phyloP scores from a whole-genome alignment of 2,888 invertebrate species.

The Apamea sordens region DNA sequence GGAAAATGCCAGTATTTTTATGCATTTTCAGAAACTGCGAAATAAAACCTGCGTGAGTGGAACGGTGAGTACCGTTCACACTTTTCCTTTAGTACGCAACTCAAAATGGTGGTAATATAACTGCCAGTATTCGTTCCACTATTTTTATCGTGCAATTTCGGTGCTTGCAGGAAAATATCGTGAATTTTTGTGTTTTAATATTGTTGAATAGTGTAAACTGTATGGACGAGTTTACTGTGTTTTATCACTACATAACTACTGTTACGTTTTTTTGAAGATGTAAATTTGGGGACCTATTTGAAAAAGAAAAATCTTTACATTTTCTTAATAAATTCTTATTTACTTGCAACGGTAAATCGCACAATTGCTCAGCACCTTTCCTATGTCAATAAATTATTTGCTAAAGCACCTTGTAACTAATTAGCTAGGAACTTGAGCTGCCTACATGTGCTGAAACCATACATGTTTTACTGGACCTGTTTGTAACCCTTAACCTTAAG shows the following conservation, averaged over 20 bases:
- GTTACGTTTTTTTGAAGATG: no score
- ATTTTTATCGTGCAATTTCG: slow-evolving; percentile 53
- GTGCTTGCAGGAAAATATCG: slow-evolving; percentile 43
- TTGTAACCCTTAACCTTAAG: slow-evolving; percentile 14
- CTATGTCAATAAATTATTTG: slow-evolving; percentile 28
- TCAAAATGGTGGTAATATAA: slow-evolving; percentile 58
- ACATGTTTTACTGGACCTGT: slow-evolving; percentile 36
- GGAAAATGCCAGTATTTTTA: slow-evolving; percentile 49
- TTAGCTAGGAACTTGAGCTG: slow-evolving; percentile 33
- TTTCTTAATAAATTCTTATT: neutral
- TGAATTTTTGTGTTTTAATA: slow-evolving; percentile 41
- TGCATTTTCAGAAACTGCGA: slow-evolving; percentile 57
- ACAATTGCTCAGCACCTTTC: neutral
- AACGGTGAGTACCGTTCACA: slow-evolving; percentile 56
- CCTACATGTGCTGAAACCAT: slow-evolving; percentile 24
- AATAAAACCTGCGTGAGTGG: slow-evolving; percentile 59
- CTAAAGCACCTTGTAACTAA: slow-evolving; percentile 37
- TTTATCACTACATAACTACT: neutral
- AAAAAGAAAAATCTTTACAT: neutral
- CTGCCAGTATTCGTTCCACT: slow-evolving; percentile 39
- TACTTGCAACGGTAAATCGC: neutral
- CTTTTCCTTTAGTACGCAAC: slow-evolving; percentile 58
- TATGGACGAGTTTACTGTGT: neutral
- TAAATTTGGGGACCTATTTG: neutral
- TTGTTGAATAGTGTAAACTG: slow-evolving; percentile 1